These are phyloP conservation scores for Geococcyx californianus DNA, from an alignment of 2,113 vertebrate species.

Conservation along the genomic window DNA sequence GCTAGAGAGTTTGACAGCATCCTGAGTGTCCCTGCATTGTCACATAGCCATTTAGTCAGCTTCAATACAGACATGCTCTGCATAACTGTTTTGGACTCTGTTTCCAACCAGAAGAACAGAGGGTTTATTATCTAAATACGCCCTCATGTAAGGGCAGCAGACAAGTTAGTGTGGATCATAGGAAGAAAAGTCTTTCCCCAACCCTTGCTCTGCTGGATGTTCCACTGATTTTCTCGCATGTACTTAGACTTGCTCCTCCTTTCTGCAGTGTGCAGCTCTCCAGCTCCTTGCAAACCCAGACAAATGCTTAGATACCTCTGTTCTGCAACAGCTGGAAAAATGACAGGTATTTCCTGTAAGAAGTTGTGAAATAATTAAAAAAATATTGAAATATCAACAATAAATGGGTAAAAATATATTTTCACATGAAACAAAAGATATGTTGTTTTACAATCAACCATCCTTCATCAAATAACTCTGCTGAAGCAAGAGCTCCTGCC, in stretches of 20 bases:
- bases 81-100: neutral
- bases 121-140: neutral
- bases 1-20: neutral
- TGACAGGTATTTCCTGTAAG: neutral
- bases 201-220: neutral
- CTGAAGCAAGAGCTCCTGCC: neutral
- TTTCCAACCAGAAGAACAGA: neutral
- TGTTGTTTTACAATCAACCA: neutral
- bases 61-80: neutral
- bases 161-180: neutral
- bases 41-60: rapidly evolving
- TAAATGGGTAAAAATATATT: neutral
- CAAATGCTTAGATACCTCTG: neutral
- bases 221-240: neutral
- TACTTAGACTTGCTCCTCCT: neutral
- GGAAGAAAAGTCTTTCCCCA: neutral
- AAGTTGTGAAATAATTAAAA: neutral
- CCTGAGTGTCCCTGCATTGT: neutral
- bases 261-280: neutral
- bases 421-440: neutral
- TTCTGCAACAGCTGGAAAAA: neutral
- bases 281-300: neutral
- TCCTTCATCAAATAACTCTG: neutral
- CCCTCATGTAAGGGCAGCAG: neutral
- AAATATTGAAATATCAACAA: neutral